Base-by-base conservation (phyloP, 2,113 vertebrate species). In the Australoheros scitulus region DNA sequence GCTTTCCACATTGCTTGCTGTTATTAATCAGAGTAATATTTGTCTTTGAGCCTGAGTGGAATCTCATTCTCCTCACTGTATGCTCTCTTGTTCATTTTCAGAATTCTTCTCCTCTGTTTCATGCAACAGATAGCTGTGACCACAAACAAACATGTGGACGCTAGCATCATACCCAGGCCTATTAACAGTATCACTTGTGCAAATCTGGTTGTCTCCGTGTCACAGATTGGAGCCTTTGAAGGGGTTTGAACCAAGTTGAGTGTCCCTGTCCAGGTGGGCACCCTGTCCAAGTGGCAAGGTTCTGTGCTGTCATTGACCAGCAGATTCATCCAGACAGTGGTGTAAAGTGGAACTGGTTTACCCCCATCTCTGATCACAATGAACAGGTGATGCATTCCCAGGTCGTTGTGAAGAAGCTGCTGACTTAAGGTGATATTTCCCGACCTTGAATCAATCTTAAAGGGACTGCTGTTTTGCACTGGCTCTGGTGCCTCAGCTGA, bases 381-480 rank as follows among this genome's bases (percentile, higher is more conserved):
- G 32, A 95, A 93, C 61, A 96, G 85, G 74, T 95, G 93, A 89
- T 96, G 94, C 93, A 96, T 94, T 52, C 95, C 92, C n/a, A 95
- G 59, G 81, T 96, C 87, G n/a, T 86, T 78, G 3, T n/a, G 61
- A 38, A 84, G 59, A 26, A 96, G 91, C 14, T 75, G 82, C 32
- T 95, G 88, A 18, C 58, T 82, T 75, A 96, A 87, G 0, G 91
- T 95, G 87, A 96, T 92, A 89, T 95, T 95, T 52, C 96, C 95
- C 1, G 94, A 93, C 61, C 76, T 87, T 5, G 87, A 63, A 68
- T 96, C 94, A 3, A 96, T 89, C 63, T 52, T 75, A 72, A 96
- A 96, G 4, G 93, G 94, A 61, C 86, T 92, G 76, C 82, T 91
- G 24, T 79, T 79, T 17, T 87, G 88, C 7, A 41, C 32, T 2